Evolutionary conservation across 2,113 vertebrate genomes (phyloP).

Genomic region (Centrocercus urophasianus): DNA sequence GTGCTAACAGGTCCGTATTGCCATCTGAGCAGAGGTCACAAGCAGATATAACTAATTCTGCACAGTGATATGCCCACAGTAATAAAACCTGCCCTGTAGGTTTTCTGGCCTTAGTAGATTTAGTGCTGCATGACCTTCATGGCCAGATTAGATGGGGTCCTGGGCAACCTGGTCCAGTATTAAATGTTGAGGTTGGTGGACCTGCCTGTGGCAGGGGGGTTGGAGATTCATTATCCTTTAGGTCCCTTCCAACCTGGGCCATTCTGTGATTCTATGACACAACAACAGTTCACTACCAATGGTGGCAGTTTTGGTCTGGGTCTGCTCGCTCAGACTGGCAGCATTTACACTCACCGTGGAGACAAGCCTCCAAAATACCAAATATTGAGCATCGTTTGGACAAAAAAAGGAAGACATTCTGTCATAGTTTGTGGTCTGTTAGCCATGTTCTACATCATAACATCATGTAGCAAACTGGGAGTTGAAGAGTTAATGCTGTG

Average conservation of each 20-base stretch:
- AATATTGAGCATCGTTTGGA: neutral
- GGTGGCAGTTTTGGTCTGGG: neutral
- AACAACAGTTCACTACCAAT: neutral
- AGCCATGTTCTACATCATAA: too few species aligned
- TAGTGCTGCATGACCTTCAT: neutral
- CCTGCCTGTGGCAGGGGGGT: too few species aligned
- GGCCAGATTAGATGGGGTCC: too few species aligned
- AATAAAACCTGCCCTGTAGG: neutral
- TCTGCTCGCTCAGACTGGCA: neutral
- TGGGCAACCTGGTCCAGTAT: too few species aligned
- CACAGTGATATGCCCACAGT: neutral
- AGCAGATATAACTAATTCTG: neutral
- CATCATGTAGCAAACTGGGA: too few species aligned
- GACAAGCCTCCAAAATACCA: neutral
- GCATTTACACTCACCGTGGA: fast-evolving
- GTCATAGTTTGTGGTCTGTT: too few species aligned
- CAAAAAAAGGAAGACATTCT: neutral
- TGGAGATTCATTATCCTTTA: too few species aligned
- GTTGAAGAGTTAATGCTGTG: too few species aligned
- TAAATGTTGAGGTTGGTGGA: too few species aligned
- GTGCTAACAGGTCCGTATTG: fast-evolving
- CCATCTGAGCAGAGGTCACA: neutral
- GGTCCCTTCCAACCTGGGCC: too few species aligned
- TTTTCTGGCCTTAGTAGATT: neutral
- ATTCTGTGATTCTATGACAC: neutral